These are phyloP conservation scores for Zaprionus davidi DNA, from an alignment of 1,140 invertebrate species.

Conservation along the genomic window DNA sequence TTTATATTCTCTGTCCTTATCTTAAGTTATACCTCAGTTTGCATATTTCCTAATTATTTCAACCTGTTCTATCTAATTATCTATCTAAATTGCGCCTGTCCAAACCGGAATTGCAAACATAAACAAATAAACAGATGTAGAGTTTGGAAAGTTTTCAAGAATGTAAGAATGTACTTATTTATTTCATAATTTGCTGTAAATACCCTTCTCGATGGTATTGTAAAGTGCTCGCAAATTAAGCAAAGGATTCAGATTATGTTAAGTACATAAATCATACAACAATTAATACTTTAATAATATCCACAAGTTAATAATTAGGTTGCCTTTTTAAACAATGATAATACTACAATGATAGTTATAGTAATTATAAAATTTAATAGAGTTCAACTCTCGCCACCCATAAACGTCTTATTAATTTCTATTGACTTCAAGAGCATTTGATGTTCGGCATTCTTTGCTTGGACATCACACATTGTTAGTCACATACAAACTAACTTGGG, in stretches of 20 bases:
- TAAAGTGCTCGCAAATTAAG: neutral
- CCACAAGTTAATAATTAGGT: too few species aligned
- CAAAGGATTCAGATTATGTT: neutral
- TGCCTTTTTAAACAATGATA: too few species aligned
- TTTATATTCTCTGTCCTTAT: too few species aligned
- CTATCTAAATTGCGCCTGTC: neutral
- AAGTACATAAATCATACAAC: too few species aligned
- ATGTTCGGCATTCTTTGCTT: neutral
- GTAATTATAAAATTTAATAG: too few species aligned
- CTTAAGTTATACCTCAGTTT: too few species aligned
- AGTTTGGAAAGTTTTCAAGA: neutral
- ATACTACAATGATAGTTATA: too few species aligned
- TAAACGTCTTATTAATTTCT: too few species aligned
- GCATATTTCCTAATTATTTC: neutral
- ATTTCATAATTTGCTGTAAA: neutral
- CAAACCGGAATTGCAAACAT: neutral
- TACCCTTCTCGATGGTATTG: neutral
- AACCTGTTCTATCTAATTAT: neutral
- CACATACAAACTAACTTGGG: neutral
- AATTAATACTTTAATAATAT: too few species aligned
- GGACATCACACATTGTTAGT: neutral
- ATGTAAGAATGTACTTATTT: neutral
- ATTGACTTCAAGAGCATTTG: neutral
- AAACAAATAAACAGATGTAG: neutral
- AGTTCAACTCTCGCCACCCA: too few species aligned